Percentiles rank a stretch among this genome's conserved stretches.
phyloP scores from a whole-genome alignment of 2,113 vertebrate genomes.

The Crocuta crocuta region DNA sequence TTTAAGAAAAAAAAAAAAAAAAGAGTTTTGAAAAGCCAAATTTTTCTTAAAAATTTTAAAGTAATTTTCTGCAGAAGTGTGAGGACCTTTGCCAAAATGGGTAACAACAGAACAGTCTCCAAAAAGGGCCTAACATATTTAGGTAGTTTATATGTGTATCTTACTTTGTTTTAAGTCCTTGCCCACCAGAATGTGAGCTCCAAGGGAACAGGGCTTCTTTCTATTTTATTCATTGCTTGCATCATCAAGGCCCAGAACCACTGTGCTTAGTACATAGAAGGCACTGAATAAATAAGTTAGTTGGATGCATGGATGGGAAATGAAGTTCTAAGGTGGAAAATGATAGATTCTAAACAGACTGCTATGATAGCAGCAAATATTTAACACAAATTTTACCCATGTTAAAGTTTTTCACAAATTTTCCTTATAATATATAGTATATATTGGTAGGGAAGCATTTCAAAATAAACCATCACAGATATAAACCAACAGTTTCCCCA shows the following conservation, averaged over 20 bases:
- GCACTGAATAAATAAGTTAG: neutral
- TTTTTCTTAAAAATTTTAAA: neutral
- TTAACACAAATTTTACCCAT: neutral
- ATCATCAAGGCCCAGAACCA: neutral
- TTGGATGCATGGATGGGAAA: neutral
- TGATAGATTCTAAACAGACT: slow-evolving; percentile 37
- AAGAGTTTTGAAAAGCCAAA: slow-evolving; percentile 5
- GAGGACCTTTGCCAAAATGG: neutral
- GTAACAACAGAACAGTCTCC: neutral
- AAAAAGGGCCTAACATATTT: neutral
- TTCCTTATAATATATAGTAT: neutral
- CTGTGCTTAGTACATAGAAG: neutral
- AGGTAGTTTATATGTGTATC: neutral
- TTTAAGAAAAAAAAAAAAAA: neutral
- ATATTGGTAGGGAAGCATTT: neutral
- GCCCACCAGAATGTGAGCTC: neutral
- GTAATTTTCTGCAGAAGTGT: slow-evolving; percentile 19
- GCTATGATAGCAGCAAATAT: neutral
- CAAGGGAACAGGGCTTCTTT: neutral
- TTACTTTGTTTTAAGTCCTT: neutral
- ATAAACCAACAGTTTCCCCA: neutral
- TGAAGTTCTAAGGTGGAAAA: slow-evolving; percentile 3
- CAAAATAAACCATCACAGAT: neutral
- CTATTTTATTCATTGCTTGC: neutral
- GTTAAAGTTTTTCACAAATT: neutral